Percentiles rank a stretch among this genome's conserved stretches.
Evolutionary conservation across 2,797 vertebrate genomes (phyloP).

Genomic region (Pipistrellus pipistrellus): DNA sequence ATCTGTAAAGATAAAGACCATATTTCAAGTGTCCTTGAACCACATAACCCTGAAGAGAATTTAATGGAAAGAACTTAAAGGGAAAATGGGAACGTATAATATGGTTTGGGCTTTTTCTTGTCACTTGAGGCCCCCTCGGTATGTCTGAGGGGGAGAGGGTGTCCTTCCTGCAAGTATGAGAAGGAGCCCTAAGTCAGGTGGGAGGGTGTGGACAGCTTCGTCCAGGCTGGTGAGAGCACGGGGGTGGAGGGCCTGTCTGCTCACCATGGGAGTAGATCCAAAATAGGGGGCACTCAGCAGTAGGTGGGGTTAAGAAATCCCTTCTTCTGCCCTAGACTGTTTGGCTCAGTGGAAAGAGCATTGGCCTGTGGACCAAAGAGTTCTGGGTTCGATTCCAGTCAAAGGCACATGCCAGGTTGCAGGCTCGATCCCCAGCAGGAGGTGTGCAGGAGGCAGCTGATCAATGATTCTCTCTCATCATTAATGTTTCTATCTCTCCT

Average conservation of each 20-base stretch:
- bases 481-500: too few relatives aligned
- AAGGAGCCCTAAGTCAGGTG: background rate
- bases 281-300: background rate
- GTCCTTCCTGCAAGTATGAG: background rate
- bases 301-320: background rate
- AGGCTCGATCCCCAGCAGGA: too few relatives aligned
- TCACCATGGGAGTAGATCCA: background rate
- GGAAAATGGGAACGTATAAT: background rate
- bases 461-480: too few relatives aligned
- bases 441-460: too few relatives aligned
- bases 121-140: background rate
- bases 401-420: too few relatives aligned
- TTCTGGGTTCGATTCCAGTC: too few relatives aligned
- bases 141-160: background rate
- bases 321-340: too few relatives aligned
- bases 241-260: background rate
- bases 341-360: too few relatives aligned
- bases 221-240: background rate
- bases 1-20: background rate
- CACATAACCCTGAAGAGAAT: background rate
- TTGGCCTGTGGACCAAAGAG: too few relatives aligned
- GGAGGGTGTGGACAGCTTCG: background rate
- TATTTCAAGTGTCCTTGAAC: conserved; percentile 3
- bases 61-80: background rate
- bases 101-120: background rate